Conservation (phyloP, 2,113 vertebrate species). For the Bubo blakistoni region DNA sequence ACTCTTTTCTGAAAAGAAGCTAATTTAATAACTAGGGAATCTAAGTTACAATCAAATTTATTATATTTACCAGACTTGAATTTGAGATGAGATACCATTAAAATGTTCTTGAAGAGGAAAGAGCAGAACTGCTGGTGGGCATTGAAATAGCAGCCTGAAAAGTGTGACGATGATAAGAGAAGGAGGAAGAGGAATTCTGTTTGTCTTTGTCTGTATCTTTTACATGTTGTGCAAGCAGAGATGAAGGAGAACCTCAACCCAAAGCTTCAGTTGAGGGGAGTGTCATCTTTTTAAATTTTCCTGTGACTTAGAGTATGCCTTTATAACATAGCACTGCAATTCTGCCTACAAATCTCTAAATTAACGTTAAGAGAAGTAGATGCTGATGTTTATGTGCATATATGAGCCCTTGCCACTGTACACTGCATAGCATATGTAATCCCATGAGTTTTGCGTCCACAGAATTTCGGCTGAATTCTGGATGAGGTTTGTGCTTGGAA, state of each 20-base stretch:
- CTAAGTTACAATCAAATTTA: slow-evolving; percentile 14
- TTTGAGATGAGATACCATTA: slow-evolving; percentile 11
- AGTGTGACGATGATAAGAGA: background rate
- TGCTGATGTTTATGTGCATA: background rate
- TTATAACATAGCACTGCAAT: background rate
- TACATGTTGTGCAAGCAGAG: background rate
- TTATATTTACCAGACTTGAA: slow-evolving; percentile 16
- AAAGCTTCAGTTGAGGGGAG: background rate
- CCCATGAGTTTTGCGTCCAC: background rate
- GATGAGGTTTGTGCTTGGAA: background rate
- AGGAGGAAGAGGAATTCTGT: background rate
- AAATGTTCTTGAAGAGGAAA: background rate
- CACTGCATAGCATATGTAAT: accelerated
- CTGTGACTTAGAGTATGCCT: background rate
- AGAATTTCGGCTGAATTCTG: background rate
- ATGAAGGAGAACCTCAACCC: background rate
- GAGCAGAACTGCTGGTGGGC: background rate
- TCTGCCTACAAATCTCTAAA: background rate
- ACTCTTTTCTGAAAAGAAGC: background rate
- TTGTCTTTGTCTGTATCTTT: background rate
- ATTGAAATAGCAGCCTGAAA: slow-evolving; percentile 13
- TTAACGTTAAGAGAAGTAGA: background rate
- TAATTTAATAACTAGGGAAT: slow-evolving; percentile 21
- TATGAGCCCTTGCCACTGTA: background rate
- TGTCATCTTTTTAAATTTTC: background rate